These are phyloP conservation scores for Psittacula echo DNA, from an alignment of 2,797 vertebrate genomes.

Conservation along the genomic window DNA sequence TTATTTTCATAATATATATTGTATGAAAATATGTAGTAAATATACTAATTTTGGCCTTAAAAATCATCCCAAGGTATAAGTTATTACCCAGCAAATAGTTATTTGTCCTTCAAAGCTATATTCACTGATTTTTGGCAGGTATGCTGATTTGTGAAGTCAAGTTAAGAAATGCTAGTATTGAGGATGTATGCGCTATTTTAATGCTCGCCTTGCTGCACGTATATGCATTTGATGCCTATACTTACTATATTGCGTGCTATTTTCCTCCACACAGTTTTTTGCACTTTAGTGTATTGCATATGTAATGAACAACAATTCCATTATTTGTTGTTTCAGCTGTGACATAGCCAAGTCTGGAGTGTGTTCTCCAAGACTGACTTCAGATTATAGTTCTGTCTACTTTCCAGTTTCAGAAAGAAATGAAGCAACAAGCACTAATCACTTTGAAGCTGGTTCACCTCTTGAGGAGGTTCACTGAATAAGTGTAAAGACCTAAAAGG, in stretches of 20 bases:
- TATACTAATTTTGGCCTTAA: neutral
- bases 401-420: neutral
- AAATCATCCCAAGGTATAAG: neutral
- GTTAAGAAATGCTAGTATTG: neutral
- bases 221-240: neutral
- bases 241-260: rapidly evolving
- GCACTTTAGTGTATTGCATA: neutral
- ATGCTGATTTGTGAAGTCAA: neutral
- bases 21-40: neutral
- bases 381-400: neutral
- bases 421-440: neutral
- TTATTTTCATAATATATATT: neutral
- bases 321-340: neutral
- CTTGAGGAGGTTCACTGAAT: neutral
- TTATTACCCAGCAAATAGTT: neutral
- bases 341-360: neutral
- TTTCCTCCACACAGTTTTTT: neutral
- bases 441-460: neutral
- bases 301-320: neutral
- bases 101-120: neutral
- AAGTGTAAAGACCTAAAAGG: neutral
- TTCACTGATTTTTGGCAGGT: neutral
- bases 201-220: neutral
- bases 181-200: neutral
- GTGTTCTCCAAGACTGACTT: neutral